These are phyloP conservation scores for Gorsachius goisagi DNA, from an alignment of 2,113 vertebrate genomes.

Conservation along the genomic window DNA sequence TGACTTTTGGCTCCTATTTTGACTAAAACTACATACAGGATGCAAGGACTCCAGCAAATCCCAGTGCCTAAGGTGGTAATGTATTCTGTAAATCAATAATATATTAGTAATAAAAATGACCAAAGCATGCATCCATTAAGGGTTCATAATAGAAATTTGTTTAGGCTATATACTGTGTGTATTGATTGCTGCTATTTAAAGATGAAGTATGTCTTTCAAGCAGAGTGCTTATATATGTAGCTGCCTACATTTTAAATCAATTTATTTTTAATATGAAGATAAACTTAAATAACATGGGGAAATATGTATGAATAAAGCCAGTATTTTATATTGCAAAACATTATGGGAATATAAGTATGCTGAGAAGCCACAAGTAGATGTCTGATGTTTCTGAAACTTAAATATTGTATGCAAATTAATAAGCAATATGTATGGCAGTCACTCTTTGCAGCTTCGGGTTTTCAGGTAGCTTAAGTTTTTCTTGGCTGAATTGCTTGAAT, in stretches of 20 bases:
- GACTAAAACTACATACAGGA: constrained; percentile 21
- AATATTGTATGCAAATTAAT: neutral
- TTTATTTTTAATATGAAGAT: constrained; percentile 50
- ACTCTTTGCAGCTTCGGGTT: neutral
- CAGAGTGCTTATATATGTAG: constrained; percentile 20
- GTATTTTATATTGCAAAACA: neutral
- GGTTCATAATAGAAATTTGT: constrained; percentile 64
- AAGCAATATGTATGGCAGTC: neutral
- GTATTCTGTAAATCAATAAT: constrained; percentile 62
- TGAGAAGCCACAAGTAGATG: neutral
- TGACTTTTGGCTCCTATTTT: constrained; percentile 51
- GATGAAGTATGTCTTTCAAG: constrained; percentile 44
- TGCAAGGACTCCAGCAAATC: constrained; percentile 48
- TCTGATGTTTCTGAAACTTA: neutral
- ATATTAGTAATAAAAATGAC: constrained; percentile 67
- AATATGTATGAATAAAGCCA: neutral
- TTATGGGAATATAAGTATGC: neutral
- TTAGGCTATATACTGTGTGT: constrained; percentile 37
- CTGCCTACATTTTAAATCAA: constrained; percentile 36
- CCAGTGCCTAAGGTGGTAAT: constrained; percentile 31
- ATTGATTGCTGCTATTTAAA: constrained; percentile 59
- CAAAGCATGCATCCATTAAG: constrained; percentile 50
- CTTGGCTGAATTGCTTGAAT: neutral
- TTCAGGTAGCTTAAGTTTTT: neutral
- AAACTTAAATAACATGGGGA: constrained; percentile 18